These are phyloP conservation scores for Conger conger DNA, from an alignment of 2,113 vertebrate species.

Conservation along the genomic window DNA sequence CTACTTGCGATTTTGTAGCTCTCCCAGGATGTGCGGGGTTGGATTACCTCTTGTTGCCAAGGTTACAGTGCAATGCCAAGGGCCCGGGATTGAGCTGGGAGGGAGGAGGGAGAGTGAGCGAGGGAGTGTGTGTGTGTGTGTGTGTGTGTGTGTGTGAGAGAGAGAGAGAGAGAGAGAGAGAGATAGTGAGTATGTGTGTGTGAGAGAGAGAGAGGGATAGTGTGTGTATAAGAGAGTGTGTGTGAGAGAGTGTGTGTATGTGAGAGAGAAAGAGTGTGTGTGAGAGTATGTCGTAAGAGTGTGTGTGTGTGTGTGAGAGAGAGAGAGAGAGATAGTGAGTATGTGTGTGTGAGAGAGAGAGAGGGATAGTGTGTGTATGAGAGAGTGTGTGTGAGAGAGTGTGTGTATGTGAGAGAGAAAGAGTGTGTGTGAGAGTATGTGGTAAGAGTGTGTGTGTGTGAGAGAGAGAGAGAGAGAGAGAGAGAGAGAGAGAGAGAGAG, in stretches of 20 bases:
- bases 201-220: background rate
- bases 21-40: background rate
- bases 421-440: background rate
- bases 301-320: background rate
- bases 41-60: background rate
- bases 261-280: background rate
- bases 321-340: background rate
- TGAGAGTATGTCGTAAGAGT: background rate
- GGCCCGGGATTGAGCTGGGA: background rate
- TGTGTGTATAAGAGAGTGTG: too few relatives aligned
- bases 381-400: background rate
- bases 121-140: too few relatives aligned
- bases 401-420: background rate
- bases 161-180: background rate
- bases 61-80: background rate
- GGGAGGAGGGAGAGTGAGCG: too few relatives aligned
- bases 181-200: background rate
- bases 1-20: background rate
- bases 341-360: background rate
- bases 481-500: background rate
- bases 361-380: too few relatives aligned
- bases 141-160: background rate
- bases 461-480: background rate
- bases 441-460: background rate
- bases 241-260: background rate